A percentile compares a stretch with the other conserved stretches of the same genome.
phyloP scores from a whole-genome alignment of 2,797 vertebrate species.

The Chaenodraco wilsoni region DNA sequence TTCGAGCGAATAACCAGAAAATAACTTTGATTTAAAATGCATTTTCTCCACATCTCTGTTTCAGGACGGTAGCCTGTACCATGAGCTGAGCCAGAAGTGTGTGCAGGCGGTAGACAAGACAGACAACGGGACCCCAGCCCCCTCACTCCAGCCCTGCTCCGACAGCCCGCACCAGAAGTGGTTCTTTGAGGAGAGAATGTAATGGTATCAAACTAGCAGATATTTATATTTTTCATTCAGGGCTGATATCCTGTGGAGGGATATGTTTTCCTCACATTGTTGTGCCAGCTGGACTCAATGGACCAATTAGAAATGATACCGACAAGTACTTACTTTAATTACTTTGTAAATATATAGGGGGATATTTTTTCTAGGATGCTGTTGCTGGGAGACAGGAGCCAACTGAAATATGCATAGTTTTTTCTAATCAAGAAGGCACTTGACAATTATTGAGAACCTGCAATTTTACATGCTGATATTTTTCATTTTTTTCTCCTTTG shows the following conservation, averaged over 20 bases:
- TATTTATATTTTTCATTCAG: constrained; percentile 9
- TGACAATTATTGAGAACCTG: constrained; percentile 3
- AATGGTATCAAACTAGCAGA: constrained; percentile 8
- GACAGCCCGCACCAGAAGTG: constrained; percentile 87
- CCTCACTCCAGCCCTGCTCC: constrained; percentile 86
- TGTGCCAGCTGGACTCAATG: constrained; percentile 38
- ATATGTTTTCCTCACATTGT: not conserved
- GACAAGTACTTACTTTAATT: constrained; percentile 13
- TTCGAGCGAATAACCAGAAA: not conserved
- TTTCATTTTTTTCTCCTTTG: constrained; percentile 7
- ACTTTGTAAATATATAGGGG: constrained; percentile 11
- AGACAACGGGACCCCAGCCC: constrained; percentile 82
- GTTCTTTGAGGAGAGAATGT: constrained; percentile 90
- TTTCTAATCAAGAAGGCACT: constrained; percentile 25
- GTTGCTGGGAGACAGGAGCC: constrained; percentile 40
- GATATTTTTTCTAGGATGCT: constrained; percentile 19
- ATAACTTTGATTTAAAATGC: not conserved
- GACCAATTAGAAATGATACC: constrained; percentile 14
- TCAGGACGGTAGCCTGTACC: constrained; percentile 90
- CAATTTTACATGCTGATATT: constrained; percentile 17
- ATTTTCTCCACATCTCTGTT: constrained; percentile 10
- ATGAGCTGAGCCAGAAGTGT: constrained; percentile 88
- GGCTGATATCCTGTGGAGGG: not conserved
- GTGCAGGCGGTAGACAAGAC: constrained; percentile 84
- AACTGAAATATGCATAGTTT: constrained; percentile 20